Percentiles rank a stretch among this genome's conserved stretches.
Evolutionary conservation across 2,888 invertebrate species (phyloP).

Genomic region (Eumacrocentrus americanus): DNA sequence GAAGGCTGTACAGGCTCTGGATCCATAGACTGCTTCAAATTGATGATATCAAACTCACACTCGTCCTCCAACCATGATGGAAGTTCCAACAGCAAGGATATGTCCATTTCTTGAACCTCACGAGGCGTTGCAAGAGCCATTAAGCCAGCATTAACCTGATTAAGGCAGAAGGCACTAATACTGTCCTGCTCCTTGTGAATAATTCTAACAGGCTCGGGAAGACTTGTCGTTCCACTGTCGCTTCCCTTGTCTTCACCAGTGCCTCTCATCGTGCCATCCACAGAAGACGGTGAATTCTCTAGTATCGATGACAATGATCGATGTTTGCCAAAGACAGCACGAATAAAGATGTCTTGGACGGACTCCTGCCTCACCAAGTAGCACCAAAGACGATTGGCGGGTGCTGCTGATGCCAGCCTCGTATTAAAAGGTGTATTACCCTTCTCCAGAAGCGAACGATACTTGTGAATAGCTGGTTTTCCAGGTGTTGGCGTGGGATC

Average conservation of each 20-base stretch:
- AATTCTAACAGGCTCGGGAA: constrained; percentile 87
- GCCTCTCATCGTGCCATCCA: constrained; percentile 51
- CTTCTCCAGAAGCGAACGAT: constrained; percentile 87
- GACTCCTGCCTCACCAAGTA: constrained; percentile 90
- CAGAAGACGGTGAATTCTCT: constrained; percentile 56
- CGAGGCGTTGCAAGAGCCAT: constrained; percentile 93
- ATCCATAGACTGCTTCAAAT: constrained; percentile 71
- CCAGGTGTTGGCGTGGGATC: constrained; percentile 67
- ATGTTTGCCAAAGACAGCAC: constrained; percentile 89
- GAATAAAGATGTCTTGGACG: constrained; percentile 93
- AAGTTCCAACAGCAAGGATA: constrained; percentile 86
- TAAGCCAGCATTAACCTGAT: constrained; percentile 84
- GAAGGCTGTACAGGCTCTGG: constrained; percentile 77
- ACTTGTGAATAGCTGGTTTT: constrained; percentile 89
- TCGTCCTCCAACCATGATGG: constrained; percentile 96
- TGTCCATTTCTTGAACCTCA: constrained; percentile 98
- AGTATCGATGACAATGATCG: constrained; percentile 66
- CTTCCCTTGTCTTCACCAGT: constrained; percentile 56
- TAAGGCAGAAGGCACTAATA: constrained; percentile 95
- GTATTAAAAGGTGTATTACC: constrained; percentile 93
- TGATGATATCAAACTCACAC: constrained; percentile 94
- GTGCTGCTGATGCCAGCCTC: constrained; percentile 73
- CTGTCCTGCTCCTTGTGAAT: constrained; percentile 99
- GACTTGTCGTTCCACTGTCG: constrained; percentile 58
- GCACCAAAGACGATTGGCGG: constrained; percentile 87